These are phyloP conservation scores for Ianthella basta DNA, from an alignment of 37 sponge, comb jelly and placozoan genomes.

Conservation along the genomic window DNA sequence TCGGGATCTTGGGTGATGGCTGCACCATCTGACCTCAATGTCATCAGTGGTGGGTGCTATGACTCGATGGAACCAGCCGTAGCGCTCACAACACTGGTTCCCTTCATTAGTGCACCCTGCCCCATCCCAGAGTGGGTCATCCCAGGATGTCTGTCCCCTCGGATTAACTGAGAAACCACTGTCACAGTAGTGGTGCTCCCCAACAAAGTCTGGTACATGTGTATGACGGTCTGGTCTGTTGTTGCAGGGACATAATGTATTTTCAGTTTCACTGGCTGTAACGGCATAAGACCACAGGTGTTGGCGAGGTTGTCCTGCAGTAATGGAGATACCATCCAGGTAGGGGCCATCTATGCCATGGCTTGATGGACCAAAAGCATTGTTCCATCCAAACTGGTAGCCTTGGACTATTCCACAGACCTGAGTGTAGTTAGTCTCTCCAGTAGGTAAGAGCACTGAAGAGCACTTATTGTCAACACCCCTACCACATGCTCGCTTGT, in stretches of 20 bases:
- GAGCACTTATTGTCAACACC: background rate
- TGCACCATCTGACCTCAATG: conserved; percentile 31
- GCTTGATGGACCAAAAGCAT: conserved; percentile 12
- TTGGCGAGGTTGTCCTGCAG: conserved; percentile 22
- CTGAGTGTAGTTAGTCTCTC: background rate
- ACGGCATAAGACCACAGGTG: conserved; percentile 30
- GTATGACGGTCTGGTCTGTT: background rate
- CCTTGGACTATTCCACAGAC: conserved; percentile 22
- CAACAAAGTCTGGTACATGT: conserved; percentile 16
- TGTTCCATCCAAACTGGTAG: conserved; percentile 1
- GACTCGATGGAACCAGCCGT: conserved; percentile 21
- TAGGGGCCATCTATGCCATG: background rate
- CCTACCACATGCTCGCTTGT: conserved; percentile 31
- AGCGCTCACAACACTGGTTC: conserved; percentile 30
- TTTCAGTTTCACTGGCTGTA: background rate
- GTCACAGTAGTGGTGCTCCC: conserved; percentile 15
- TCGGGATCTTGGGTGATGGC: background rate
- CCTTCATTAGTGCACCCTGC: conserved; percentile 19
- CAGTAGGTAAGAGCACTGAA: background rate
- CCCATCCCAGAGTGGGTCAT: conserved; percentile 25
- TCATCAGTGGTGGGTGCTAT: conserved; percentile 7
- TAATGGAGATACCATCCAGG: conserved; percentile 30
- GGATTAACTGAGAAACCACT: background rate
- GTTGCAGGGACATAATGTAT: conserved; percentile 1
- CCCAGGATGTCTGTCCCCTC: background rate